Conservation (phyloP, 2,888 invertebrate species). For the Drosophila barbarae region DNA sequence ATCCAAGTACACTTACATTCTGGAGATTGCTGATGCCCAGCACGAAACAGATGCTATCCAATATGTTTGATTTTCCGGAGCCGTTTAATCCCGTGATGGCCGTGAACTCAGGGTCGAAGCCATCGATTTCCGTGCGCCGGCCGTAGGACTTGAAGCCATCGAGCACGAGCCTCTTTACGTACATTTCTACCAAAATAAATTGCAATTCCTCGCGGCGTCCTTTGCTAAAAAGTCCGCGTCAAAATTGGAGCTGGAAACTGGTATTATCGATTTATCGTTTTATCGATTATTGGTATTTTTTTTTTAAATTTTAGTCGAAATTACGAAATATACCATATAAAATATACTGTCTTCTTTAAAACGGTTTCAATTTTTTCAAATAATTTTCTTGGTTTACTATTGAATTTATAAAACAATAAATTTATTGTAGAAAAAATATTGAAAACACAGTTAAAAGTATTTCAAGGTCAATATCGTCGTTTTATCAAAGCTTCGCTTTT, state of each 20-base stretch:
- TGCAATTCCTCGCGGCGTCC: background rate
- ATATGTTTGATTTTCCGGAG: constrained; percentile 97
- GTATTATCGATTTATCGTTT: background rate
- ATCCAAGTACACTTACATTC: constrained; percentile 84
- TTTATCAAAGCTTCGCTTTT: constrained; percentile 31
- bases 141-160: constrained; percentile 99
- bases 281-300: background rate
- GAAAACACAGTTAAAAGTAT: background rate
- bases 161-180: constrained; percentile 93
- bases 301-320: too few species aligned
- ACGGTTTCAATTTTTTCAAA: background rate
- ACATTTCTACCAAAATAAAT: constrained; percentile 83
- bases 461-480: background rate
- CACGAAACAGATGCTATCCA: constrained; percentile 98
- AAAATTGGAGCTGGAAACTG: constrained; percentile 8
- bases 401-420: too few species aligned
- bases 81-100: constrained; percentile 99
- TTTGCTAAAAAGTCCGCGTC: constrained; percentile 3
- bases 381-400: background rate
- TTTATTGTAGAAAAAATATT: background rate
- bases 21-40: constrained; percentile 95
- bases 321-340: background rate
- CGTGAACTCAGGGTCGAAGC: constrained; percentile 96
- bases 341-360: background rate
- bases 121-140: constrained; percentile 92